Conservation (phyloP, 53 echinoderm and acorn worm genomes). For the Patiria pectinifera region DNA sequence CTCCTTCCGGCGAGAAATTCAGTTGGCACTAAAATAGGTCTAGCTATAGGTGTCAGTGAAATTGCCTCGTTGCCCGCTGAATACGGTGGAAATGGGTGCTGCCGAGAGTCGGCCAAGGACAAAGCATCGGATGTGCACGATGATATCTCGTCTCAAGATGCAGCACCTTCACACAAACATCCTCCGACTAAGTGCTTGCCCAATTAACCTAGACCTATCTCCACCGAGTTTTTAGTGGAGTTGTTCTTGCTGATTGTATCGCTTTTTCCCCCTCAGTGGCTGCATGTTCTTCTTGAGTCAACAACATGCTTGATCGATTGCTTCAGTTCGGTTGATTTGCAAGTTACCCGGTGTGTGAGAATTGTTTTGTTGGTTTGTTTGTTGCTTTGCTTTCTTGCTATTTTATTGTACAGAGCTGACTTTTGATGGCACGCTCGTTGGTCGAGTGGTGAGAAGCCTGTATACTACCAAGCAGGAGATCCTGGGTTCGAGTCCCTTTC, state of each 20-base stretch:
- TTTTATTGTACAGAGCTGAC: too few relatives aligned
- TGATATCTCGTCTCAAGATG: neutral
- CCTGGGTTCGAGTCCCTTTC: too few relatives aligned
- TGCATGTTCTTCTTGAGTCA: too few relatives aligned
- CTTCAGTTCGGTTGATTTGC: too few relatives aligned
- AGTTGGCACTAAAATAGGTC: conserved; percentile 9
- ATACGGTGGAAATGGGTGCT: neutral
- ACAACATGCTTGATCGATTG: too few relatives aligned
- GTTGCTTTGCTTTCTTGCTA: too few relatives aligned
- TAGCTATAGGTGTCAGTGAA: neutral
- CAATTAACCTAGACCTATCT: neutral
- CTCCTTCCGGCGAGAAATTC: neutral
- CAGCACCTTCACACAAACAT: neutral
- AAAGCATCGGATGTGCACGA: neutral
- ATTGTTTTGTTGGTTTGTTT: too few relatives aligned
- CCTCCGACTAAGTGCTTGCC: neutral
- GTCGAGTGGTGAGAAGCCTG: too few relatives aligned
- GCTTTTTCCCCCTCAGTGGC: neutral
- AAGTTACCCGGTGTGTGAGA: too few relatives aligned
- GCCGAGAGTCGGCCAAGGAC: neutral
- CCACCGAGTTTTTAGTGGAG: neutral
- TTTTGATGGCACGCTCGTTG: too few relatives aligned
- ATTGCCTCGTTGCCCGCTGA: neutral
- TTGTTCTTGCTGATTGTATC: neutral
- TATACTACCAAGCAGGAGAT: too few relatives aligned